phyloP scores from a whole-genome alignment of 2,113 vertebrate genomes.

The Bufo bufo region DNA sequence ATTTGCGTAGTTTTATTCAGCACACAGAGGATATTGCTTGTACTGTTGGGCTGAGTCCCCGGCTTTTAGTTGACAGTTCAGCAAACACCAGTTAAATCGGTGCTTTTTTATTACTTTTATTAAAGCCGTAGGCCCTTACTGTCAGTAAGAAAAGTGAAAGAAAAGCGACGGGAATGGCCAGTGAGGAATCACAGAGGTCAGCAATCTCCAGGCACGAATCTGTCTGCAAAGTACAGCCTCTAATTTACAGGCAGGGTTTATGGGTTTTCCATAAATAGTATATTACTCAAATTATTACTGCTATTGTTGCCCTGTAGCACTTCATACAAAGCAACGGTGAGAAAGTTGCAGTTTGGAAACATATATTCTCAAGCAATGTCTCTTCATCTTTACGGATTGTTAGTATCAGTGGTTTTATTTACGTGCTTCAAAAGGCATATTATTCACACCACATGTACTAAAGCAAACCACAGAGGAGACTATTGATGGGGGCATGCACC shows the following conservation, averaged over 20 bases:
- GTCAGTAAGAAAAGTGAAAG: slow-evolving; percentile 26
- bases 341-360: neutral
- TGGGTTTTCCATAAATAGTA: neutral
- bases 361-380: neutral
- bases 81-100: slow-evolving; percentile 20
- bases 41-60: slow-evolving; percentile 11
- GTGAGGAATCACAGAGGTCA: slow-evolving; percentile 31
- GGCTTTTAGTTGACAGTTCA: slow-evolving; percentile 35
- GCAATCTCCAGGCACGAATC: slow-evolving; percentile 29
- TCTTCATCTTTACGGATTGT: neutral
- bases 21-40: neutral
- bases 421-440: neutral
- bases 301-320: neutral
- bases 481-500: neutral
- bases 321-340: neutral
- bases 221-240: slow-evolving; percentile 29
- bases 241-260: slow-evolving; percentile 25
- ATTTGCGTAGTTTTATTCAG: neutral
- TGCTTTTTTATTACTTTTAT: slow-evolving; percentile 18
- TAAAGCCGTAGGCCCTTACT: slow-evolving; percentile 30
- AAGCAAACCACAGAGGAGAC: neutral
- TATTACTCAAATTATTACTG: slow-evolving; percentile 20
- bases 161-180: neutral
- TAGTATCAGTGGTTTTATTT: slow-evolving; percentile 20
- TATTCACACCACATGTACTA: neutral